A percentile compares a stretch with the other conserved stretches of the same genome.
These are phyloP conservation scores for Cosmorhoe ocellata DNA, from an alignment of 2,888 invertebrate genomes.

Conservation along the genomic window DNA sequence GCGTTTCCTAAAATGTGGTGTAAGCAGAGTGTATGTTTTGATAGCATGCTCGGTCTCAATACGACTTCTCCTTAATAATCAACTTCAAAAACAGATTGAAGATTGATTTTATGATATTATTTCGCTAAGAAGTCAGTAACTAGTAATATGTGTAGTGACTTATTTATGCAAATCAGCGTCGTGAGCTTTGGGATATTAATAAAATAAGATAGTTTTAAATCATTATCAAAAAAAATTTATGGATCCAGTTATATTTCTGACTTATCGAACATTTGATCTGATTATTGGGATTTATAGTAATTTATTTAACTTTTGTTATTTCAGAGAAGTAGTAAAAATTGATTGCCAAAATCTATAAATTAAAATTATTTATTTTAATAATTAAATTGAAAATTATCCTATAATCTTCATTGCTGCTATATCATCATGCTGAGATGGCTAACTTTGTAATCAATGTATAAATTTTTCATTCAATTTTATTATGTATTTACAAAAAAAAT, in stretches of 20 bases:
- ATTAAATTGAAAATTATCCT: too few species aligned
- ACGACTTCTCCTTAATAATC: conserved; percentile 6
- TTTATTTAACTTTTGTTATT: background rate
- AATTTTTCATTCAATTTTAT: too few species aligned
- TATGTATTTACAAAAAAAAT: too few species aligned
- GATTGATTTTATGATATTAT: conserved; percentile 7
- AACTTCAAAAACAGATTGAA: conserved; percentile 1
- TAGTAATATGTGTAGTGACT: conserved; percentile 4
- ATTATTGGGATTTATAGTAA: background rate
- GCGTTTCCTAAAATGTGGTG: too few species aligned
- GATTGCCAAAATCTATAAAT: too few species aligned
- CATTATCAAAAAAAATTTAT: conserved; percentile 5
- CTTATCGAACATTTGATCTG: background rate
- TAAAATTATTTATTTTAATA: too few species aligned
- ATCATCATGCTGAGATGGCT: too few species aligned
- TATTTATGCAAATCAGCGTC: conserved; percentile 15
- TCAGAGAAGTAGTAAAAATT: too few species aligned
- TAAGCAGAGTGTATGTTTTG: background rate
- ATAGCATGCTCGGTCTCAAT: background rate
- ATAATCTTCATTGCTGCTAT: too few species aligned
- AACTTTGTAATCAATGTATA: too few species aligned
- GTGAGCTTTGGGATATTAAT: conserved; percentile 8
- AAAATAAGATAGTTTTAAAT: conserved; percentile 13
- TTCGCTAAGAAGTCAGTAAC: conserved; percentile 16
- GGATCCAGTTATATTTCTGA: background rate